Base-by-base conservation (phyloP, 2,113 vertebrate genomes). In the Oreotragus oreotragus region DNA sequence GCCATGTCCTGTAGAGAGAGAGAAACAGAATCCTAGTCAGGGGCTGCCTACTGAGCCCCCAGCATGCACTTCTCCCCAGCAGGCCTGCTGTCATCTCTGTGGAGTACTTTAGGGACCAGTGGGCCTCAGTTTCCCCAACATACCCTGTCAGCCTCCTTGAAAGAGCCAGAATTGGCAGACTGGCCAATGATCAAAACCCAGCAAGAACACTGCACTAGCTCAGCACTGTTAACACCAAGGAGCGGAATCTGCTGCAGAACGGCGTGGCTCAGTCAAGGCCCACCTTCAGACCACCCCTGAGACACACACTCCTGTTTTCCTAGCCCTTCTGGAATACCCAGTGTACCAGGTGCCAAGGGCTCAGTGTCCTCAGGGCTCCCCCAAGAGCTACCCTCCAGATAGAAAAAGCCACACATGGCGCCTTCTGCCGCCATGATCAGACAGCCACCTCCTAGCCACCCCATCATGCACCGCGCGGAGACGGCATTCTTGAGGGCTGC, bases 1-100 rank as follows among this genome's bases (percentile, higher is more conserved):
- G 87, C 99, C 99, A 97, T 99, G 99, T 98, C 99, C 99, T 99
- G 84, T 51, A 90, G 93, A 84, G 51, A 94, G 77, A 98, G 58
- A 96, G 3, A 55, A 77, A 73, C 62, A 91, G 70, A 96, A 90
- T 57, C 39, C 36, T 57, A 43, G 88, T 97, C 70, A 97, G 84
- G 23, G 30, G 4, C 84, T 39, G 58, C 36, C 39, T 87, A 27
- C 62, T 5, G 53, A 91, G 28, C 1, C 21, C 4, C 27, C 58
- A 83, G 39, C 11, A 80, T 47, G 70, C 33, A 62, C 13, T 30
- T 30, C n/a, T 60, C 27, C 47, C 23, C 47, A 64, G 28, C 83
- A 62, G 33, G 21, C 39, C 51, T 27, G 57, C 16, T 23, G 49
- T 62, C 43, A 58, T 36, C 27, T 58, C 53, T 49, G 16, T 28